These are phyloP conservation scores for Rosalia funebris DNA, from an alignment of 2,888 invertebrate species.

Conservation along the genomic window DNA sequence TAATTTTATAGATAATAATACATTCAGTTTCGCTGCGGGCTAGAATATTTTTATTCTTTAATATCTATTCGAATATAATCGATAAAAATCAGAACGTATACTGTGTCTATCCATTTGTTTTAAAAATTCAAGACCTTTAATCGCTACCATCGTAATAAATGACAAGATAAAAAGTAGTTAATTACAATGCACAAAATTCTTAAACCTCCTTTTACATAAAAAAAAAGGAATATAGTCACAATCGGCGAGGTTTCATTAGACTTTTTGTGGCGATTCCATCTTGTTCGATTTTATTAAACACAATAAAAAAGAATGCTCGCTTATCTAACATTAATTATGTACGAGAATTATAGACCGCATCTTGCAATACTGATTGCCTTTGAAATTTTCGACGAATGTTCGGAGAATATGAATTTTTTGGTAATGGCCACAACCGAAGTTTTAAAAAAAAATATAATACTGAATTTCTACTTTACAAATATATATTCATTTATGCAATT, in stretches of 20 bases:
- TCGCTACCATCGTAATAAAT: slow-evolving; percentile 8
- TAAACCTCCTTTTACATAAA: background rate
- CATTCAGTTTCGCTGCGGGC: slow-evolving; percentile 27
- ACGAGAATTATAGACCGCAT: slow-evolving; percentile 4
- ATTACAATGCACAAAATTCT: slow-evolving; percentile 15
- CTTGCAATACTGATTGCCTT: background rate
- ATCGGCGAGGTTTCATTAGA: background rate
- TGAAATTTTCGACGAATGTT: background rate
- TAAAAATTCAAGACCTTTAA: slow-evolving; percentile 8
- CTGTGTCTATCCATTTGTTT: slow-evolving; percentile 10
- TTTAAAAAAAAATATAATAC: no score
- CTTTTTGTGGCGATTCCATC: background rate
- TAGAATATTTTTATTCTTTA: slow-evolving; percentile 22
- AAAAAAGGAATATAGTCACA: slow-evolving; percentile 6
- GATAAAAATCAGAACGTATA: slow-evolving; percentile 18
- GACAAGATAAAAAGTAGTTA: slow-evolving; percentile 18
- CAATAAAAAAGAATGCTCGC: background rate
- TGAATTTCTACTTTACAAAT: no score
- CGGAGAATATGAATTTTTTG: background rate
- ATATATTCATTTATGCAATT: no score
- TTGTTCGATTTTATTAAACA: background rate
- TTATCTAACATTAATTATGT: slow-evolving; percentile 1
- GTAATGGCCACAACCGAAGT: no score
- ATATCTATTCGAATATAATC: slow-evolving; percentile 9
- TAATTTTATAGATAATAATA: slow-evolving; percentile 29